Conservation (phyloP, 2,113 vertebrate species). For the Eupsittula cactorum region DNA sequence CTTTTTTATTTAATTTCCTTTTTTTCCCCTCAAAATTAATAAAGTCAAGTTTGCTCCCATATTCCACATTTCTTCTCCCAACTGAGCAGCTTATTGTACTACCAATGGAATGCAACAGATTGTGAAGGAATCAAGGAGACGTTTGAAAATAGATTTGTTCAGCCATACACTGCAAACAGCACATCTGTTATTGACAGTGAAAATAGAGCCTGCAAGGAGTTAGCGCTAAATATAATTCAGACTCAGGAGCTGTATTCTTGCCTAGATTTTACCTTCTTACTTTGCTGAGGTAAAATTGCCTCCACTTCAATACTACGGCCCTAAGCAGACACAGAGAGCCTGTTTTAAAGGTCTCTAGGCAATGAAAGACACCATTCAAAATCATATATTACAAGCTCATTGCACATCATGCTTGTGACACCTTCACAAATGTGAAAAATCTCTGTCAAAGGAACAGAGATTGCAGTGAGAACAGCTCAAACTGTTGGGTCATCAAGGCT, state of each 20-base stretch:
- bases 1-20: neutral
- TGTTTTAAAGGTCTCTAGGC: neutral
- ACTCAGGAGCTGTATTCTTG: neutral
- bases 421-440: neutral
- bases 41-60: neutral
- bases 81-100: conserved; percentile 1
- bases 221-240: conserved; percentile 20
- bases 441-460: neutral
- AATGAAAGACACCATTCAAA: conserved; percentile 10
- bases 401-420: neutral
- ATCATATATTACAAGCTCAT: neutral
- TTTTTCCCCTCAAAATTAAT: neutral
- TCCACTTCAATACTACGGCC: neutral
- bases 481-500: neutral
- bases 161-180: conserved; percentile 20
- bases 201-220: conserved; percentile 21
- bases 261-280: conserved; percentile 13
- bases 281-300: conserved; percentile 13
- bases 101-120: conserved; percentile 20
- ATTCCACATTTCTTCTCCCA: neutral
- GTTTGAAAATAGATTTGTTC: conserved; percentile 46
- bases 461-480: neutral
- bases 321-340: neutral
- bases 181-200: conserved; percentile 56
- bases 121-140: conserved; percentile 28